Evolutionary conservation across 37 sponge, comb jelly and placozoan species (phyloP).

Genomic region (Cladorhizidae sp.): DNA sequence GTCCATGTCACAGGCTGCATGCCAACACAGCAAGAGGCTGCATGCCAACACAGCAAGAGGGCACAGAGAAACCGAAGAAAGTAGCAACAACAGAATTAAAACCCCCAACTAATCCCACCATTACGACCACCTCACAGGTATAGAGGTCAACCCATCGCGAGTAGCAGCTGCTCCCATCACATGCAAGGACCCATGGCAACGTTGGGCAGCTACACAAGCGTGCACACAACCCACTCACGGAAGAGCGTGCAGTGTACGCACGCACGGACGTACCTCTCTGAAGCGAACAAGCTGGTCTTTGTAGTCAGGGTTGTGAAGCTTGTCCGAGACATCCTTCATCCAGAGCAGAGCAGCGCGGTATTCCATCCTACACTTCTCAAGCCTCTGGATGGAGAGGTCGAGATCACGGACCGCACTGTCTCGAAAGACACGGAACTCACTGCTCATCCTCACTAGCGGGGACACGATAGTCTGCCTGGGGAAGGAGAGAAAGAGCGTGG

Average conservation of each 20-base stretch:
- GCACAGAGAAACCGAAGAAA: too few species aligned
- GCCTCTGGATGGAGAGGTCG: slow-evolving; percentile 46
- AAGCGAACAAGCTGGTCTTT: slow-evolving; percentile 66
- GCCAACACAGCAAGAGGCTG: too few species aligned
- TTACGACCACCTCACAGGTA: too few species aligned
- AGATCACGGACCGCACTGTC: slow-evolving; percentile 60
- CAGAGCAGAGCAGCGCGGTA: slow-evolving; percentile 90
- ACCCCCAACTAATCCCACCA: too few species aligned
- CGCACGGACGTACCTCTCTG: slow-evolving; percentile 63
- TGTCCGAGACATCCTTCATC: slow-evolving; percentile 82
- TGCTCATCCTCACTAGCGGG: slow-evolving; percentile 33
- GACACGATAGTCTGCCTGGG: slow-evolving; percentile 35
- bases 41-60: too few species aligned
- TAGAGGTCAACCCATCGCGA: too few species aligned
- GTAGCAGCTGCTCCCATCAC: neutral
- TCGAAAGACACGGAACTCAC: slow-evolving; percentile 54
- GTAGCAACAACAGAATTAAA: too few species aligned
- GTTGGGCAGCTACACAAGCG: neutral
- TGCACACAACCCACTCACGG: neutral
- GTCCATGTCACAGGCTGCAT: too few species aligned
- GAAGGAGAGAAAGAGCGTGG: neutral
- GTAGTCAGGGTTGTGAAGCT: slow-evolving; percentile 86
- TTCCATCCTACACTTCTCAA: slow-evolving; percentile 82
- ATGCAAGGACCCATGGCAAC: neutral
- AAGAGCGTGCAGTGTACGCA: too few species aligned